A percentile compares a stretch with the other conserved stretches of the same genome.
Evolutionary conservation across 1,140 invertebrate species (phyloP).

Genomic region (Heliconius hermathena): DNA sequence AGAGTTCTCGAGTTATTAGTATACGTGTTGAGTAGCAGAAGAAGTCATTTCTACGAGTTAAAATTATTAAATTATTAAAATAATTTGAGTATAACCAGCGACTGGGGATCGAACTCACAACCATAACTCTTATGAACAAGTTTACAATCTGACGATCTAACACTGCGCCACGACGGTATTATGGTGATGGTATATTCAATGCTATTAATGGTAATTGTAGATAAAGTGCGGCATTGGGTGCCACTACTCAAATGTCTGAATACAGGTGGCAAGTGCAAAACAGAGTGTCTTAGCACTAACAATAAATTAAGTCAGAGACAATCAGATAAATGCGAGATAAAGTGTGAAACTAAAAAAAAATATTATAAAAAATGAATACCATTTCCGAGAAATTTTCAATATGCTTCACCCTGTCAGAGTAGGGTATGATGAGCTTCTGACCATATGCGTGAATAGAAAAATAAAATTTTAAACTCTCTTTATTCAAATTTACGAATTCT

Average conservation of each 20-base stretch:
- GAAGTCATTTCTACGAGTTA: too few species aligned
- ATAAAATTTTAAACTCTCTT: conserved; percentile 76
- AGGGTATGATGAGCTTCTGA: conserved; percentile 72
- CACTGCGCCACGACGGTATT: too few species aligned
- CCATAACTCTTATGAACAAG: too few species aligned
- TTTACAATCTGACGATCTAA: too few species aligned
- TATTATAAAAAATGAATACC: conserved; percentile 39
- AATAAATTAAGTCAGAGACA: too few species aligned
- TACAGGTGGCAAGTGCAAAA: not conserved
- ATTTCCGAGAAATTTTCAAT: conserved; percentile 66
- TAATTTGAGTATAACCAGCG: too few species aligned
- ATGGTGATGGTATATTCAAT: too few species aligned
- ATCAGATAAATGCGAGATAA: not conserved
- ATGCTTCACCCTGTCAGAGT: conserved; percentile 61
- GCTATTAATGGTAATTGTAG: too few species aligned
- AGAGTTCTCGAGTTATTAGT: too few species aligned
- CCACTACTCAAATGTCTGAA: not conserved
- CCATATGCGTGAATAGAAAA: conserved; percentile 81
- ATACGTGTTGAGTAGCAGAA: too few species aligned
- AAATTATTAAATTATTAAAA: too few species aligned
- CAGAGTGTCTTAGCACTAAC: not conserved
- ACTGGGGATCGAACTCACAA: too few species aligned
- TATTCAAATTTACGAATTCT: conserved; percentile 66
- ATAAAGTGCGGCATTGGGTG: not conserved
- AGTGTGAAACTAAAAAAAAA: not conserved